A percentile compares a stretch with the other conserved stretches of the same genome.
Evolutionary conservation across 2,888 invertebrate species (phyloP).

Genomic region (Rosalia funebris): DNA sequence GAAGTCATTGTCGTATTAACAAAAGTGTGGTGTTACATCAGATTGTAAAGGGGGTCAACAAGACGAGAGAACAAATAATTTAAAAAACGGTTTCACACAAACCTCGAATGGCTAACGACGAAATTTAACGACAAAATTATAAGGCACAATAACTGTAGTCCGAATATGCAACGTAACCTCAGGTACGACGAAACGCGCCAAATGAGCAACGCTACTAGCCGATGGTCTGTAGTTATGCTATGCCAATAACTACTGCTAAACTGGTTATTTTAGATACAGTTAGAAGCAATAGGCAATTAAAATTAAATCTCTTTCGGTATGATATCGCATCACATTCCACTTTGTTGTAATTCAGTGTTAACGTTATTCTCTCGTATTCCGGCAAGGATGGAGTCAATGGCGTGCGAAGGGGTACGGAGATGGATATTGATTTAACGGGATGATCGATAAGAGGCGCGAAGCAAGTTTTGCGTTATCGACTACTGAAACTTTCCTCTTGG

Average conservation of each 20-base stretch:
- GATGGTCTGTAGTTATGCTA: slow-evolving; percentile 5
- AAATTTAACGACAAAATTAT: not conserved
- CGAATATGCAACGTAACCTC: not conserved
- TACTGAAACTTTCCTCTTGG: no score
- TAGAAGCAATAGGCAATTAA: slow-evolving; percentile 46
- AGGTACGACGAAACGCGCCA: not conserved
- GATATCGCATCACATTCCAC: slow-evolving; percentile 34
- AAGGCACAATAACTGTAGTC: not conserved
- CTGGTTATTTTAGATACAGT: slow-evolving; percentile 48
- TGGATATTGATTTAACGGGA: no score
- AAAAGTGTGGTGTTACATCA: no score
- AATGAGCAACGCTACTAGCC: not conserved
- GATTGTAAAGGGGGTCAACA: no score
- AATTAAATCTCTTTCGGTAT: slow-evolving; percentile 40
- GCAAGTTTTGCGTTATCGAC: no score
- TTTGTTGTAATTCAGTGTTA: slow-evolving; percentile 22
- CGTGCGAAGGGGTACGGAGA: not conserved
- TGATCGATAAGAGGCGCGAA: no score
- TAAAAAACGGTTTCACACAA: no score
- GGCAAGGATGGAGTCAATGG: slow-evolving; percentile 3
- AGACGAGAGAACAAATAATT: no score
- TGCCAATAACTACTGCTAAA: slow-evolving; percentile 36
- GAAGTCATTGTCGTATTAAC: no score
- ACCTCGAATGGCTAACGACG: not conserved
- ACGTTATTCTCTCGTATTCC: slow-evolving; percentile 9